Evolutionary conservation across 1,140 invertebrate genomes (phyloP).

Genomic region (Zophobas morio): DNA sequence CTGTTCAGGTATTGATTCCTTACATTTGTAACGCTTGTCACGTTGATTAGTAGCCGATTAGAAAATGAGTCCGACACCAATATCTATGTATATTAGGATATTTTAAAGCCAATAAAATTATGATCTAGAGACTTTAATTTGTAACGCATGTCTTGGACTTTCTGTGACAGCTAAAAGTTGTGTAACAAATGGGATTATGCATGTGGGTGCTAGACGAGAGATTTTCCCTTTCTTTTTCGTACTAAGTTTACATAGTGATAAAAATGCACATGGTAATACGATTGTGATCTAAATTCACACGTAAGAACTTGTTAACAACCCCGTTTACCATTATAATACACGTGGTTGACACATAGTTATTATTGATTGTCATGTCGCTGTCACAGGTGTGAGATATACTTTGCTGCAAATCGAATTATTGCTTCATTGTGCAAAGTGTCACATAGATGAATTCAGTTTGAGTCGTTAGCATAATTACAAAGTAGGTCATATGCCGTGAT

Average conservation of each 20-base stretch:
- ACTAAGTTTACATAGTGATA: background rate
- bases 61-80: too few species aligned
- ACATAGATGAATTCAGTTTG: conserved; percentile 10
- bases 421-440: conserved; percentile 15
- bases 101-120: too few species aligned
- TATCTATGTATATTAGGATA: too few species aligned
- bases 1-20: too few species aligned
- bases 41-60: too few species aligned
- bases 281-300: background rate
- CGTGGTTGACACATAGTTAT: background rate
- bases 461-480: conserved; percentile 20
- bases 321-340: background rate
- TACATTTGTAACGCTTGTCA: too few species aligned
- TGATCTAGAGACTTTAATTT: too few species aligned
- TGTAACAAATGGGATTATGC: too few species aligned
- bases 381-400: background rate
- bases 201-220: too few species aligned
- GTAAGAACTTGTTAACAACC: background rate
- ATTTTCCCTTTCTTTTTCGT: too few species aligned
- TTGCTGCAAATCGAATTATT: conserved; percentile 18
- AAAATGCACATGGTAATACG: background rate
- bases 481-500: conserved; percentile 14
- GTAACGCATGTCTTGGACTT: too few species aligned
- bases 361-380: conserved; percentile 13
- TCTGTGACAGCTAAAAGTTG: too few species aligned